Percentiles rank a stretch among this genome's conserved stretches.
Evolutionary conservation across 1,140 invertebrate species (phyloP).

Genomic region (Zaprionus gabonicus): DNA sequence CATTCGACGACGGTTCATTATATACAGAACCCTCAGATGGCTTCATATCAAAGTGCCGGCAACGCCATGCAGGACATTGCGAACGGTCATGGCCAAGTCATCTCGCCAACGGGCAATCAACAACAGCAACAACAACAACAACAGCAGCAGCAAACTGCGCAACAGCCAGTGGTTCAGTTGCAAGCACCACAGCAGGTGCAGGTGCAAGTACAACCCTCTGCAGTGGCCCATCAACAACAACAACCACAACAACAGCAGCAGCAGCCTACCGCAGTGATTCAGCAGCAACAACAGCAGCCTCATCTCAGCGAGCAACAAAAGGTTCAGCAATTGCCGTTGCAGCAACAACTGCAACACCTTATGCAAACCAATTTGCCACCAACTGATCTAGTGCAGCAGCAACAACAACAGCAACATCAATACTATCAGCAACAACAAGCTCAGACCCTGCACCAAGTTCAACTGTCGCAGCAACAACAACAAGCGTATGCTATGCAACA

Average conservation of each 20-base stretch:
- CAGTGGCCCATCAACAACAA: slow-evolving; percentile 34
- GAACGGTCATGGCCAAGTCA: slow-evolving; percentile 65
- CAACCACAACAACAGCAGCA: slow-evolving; percentile 34
- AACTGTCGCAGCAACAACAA: slow-evolving; percentile 50
- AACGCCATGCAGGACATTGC: slow-evolving; percentile 61
- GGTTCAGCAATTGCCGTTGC: slow-evolving; percentile 80
- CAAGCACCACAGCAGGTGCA: slow-evolving; percentile 52
- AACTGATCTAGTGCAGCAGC: slow-evolving; percentile 58
- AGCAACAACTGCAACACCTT: slow-evolving; percentile 75
- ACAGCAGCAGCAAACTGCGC: slow-evolving; percentile 55
- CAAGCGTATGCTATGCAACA: slow-evolving; percentile 43
- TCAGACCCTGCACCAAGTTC: slow-evolving; percentile 41
- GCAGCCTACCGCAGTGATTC: slow-evolving; percentile 80
- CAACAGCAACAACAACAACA: slow-evolving; percentile 65
- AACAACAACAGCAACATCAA: slow-evolving; percentile 61
- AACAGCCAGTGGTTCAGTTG: slow-evolving; percentile 44
- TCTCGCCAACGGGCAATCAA: slow-evolving; percentile 66
- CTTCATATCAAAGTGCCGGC: slow-evolving; percentile 62
- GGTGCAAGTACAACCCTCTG: slow-evolving; percentile 49
- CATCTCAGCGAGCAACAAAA: slow-evolving; percentile 75
- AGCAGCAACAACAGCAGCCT: slow-evolving; percentile 78
- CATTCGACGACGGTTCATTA: slow-evolving; percentile 71
- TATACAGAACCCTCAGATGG: slow-evolving; percentile 73
- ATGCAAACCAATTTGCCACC: slow-evolving; percentile 66
- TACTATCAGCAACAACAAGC: slow-evolving; percentile 59